A percentile compares a stretch with the other conserved stretches of the same genome.
These are phyloP conservation scores for Scrobipalpa atriplicella DNA, from an alignment of 2,888 invertebrate species.

Conservation along the genomic window DNA sequence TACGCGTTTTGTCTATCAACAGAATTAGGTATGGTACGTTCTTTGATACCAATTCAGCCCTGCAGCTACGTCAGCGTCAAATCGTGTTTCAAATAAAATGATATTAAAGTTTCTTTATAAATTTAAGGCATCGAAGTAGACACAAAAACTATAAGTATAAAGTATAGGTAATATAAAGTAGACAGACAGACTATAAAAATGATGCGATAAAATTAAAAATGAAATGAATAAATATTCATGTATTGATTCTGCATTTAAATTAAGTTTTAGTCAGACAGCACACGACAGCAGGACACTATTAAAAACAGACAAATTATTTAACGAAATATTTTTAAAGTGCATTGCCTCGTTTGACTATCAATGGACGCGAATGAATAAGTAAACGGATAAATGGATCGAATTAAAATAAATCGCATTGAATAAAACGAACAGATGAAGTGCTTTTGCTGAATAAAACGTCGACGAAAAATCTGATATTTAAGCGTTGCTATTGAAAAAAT, in stretches of 20 bases:
- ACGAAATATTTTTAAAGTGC: slow-evolving; percentile 44
- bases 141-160: too few species aligned
- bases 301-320: slow-evolving; percentile 15
- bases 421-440: slow-evolving; percentile 6
- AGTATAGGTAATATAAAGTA: too few species aligned
- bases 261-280: neutral
- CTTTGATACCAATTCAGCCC: too few species aligned
- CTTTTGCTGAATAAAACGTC: neutral
- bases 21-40: too few species aligned
- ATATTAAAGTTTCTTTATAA: too few species aligned
- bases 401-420: slow-evolving; percentile 21
- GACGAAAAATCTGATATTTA: neutral
- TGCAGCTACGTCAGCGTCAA: too few species aligned
- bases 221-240: too few species aligned
- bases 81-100: too few species aligned
- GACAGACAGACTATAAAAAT: too few species aligned
- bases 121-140: too few species aligned
- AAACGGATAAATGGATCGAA: slow-evolving; percentile 44
- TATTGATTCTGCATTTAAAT: neutral
- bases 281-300: slow-evolving; percentile 1
- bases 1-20: too few species aligned
- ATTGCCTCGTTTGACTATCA: slow-evolving; percentile 44
- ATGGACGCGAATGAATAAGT: slow-evolving; percentile 43
- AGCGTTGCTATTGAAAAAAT: neutral
- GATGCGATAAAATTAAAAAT: too few species aligned